phyloP scores from a whole-genome alignment of 2,888 invertebrate genomes.

The Hirtodrosophila alboralis region DNA sequence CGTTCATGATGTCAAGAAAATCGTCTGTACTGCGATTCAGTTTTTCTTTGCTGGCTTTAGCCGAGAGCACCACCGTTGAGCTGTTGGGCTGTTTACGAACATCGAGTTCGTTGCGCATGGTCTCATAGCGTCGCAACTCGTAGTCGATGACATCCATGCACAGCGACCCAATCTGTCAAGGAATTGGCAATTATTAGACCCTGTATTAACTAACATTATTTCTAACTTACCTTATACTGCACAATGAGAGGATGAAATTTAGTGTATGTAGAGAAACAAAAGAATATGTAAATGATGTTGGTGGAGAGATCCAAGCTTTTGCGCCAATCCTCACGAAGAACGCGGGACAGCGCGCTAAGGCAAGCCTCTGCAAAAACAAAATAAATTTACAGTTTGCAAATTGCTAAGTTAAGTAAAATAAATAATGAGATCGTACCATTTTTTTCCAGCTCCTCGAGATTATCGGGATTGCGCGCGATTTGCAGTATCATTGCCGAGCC shows the following conservation, averaged over 20 bases:
- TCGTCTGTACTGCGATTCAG: conserved; percentile 82
- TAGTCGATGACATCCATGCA: conserved; percentile 98
- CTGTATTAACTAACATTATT: background rate
- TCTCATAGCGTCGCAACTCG: conserved; percentile 96
- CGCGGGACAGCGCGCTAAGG: conserved; percentile 96
- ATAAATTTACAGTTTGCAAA: background rate
- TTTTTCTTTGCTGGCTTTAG: conserved; percentile 81
- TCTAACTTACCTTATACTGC: conserved; percentile 92
- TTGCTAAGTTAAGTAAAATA: background rate
- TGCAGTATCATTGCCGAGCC: conserved; percentile 96
- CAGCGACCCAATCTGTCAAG: conserved; percentile 93
- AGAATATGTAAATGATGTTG: conserved; percentile 98
- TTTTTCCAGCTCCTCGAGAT: conserved; percentile 95
- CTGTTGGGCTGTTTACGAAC: conserved; percentile 84
- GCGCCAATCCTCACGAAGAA: conserved; percentile 98
- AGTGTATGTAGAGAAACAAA: conserved; percentile 97
- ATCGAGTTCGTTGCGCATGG: conserved; percentile 92
- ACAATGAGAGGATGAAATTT: conserved; percentile 97
- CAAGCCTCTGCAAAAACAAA: conserved; percentile 90
- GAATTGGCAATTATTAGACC: background rate
- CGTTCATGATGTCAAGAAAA: conserved; percentile 84
- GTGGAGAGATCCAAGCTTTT: conserved; percentile 97
- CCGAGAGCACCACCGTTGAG: conserved; percentile 77
- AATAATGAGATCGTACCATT: conserved; percentile 88
- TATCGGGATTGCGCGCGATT: conserved; percentile 96